Evolutionary conservation across 2,113 vertebrate species (phyloP), one percentile per base, ranked within the genome.

Genomic region (Eidolon helvum): DNA sequence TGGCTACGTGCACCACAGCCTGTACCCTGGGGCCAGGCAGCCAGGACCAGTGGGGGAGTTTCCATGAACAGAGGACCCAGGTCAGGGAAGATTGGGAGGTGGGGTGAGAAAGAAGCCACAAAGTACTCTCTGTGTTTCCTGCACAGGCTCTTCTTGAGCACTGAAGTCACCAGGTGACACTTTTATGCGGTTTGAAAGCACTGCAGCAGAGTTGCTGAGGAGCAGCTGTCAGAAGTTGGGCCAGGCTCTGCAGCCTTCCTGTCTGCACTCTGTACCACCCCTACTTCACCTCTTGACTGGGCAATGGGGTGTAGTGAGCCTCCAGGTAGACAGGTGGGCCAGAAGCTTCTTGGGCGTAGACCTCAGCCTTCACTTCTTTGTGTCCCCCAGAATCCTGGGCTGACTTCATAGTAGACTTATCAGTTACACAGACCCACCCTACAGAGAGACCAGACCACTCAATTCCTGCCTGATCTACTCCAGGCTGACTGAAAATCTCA

Each of bases 21-120:
- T n/a, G 80, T 96, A 88, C 79, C 85, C 71, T 74, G 66, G 84
- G 84, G 45, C 71, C 57, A 28, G 57, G 50, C 33, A 35, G 77
- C 91, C 94, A 89, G 87, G 91, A 80, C 79, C 92, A 50, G 18
- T 45, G n/a, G 77, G 92, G 82, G 38, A 98, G 59, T 98, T 98
- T 98, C 97, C 97, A 91, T 95, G 91, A 97, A 35, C 84, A 80
- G n/a, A 90, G 75, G 35, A 78, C 61, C 55, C 61, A 57, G 43
- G 93, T 84, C 74, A 35, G 50, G 30, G 85, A 82, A 57, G 28
- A 45, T 4, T 77, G 38, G 74, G 35, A 35, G 75, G 69, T 45
- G 28, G n/a, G 40, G 72, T 26, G 33, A 38, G 35, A 59, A 45
- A 30, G 88, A 95, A 69, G 55, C 50, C 91, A 98, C 96, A 97